These are phyloP conservation scores for Phenganax subtilis DNA, from an alignment of 92 coral and sea anemone genomes.

Conservation along the genomic window DNA sequence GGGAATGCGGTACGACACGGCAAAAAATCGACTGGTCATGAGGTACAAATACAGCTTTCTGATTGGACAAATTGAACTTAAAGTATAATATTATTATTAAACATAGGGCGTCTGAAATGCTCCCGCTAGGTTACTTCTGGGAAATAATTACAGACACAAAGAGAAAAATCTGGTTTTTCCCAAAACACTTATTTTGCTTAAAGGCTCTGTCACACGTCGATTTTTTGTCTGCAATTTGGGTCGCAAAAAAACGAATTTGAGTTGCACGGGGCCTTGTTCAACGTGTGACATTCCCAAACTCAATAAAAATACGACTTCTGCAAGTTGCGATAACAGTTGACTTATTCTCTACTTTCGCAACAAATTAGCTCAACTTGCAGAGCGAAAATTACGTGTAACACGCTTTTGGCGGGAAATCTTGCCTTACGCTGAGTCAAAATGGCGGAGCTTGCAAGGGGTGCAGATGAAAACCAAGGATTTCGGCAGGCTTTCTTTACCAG, in stretches of 20 bases:
- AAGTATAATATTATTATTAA: no score
- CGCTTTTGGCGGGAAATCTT: constrained; percentile 32
- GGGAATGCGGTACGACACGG: no score
- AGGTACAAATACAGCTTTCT: no score
- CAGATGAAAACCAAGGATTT: constrained; percentile 32
- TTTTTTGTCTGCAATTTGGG: constrained; percentile 42
- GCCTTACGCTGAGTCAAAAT: constrained; percentile 28
- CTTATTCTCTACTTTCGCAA: constrained; percentile 30
- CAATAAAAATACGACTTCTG: constrained; percentile 8
- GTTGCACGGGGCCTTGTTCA: constrained; percentile 29
- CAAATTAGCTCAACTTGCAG: constrained; percentile 32
- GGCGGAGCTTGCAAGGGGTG: constrained; percentile 31
- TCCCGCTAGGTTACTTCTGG: no score
- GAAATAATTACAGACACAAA: no score
- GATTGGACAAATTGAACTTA: no score
- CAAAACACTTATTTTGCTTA: background rate
- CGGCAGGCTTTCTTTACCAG: constrained; percentile 24
- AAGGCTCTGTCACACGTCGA: constrained; percentile 40
- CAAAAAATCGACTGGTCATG: no score
- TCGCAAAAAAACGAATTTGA: constrained; percentile 20
- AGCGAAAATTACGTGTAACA: constrained; percentile 24
- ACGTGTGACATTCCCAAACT: constrained; percentile 26
- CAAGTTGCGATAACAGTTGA: constrained; percentile 42
- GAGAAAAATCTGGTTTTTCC: no score
- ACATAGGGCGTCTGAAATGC: no score